Percentiles rank a stretch among this genome's conserved stretches.
Evolutionary conservation across 2,797 vertebrate genomes (phyloP).

Genomic region (Gambusia yucatana): DNA sequence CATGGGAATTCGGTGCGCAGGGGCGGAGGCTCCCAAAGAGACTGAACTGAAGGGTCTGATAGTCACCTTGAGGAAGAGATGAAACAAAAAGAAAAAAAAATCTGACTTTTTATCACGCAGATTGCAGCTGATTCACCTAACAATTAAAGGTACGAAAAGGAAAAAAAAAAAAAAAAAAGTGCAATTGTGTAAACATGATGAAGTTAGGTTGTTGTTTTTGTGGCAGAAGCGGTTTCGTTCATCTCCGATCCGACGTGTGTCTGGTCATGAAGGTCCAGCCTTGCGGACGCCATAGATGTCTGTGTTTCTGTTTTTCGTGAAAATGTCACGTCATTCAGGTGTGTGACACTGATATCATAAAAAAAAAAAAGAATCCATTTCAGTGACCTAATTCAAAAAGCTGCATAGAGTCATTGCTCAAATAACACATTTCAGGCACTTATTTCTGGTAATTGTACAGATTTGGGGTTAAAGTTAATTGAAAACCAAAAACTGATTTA

Average conservation of each 20-base stretch:
- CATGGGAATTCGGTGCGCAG: slow-evolving; percentile 16
- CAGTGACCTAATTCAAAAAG: not conserved
- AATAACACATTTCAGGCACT: not conserved
- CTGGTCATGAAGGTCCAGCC: slow-evolving; percentile 9
- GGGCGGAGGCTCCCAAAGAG: not conserved
- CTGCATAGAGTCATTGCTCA: not conserved
- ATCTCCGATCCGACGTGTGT: slow-evolving; percentile 3
- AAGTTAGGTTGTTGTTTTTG: slow-evolving; percentile 5
- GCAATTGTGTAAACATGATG: slow-evolving; percentile 55
- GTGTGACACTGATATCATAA: not conserved
- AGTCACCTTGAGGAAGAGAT: slow-evolving; percentile 1
- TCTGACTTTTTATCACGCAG: not conserved
- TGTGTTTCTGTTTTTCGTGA: slow-evolving; percentile 6
- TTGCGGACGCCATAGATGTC: slow-evolving; percentile 60
- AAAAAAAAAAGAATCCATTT: not conserved
- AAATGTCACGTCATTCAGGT: not conserved
- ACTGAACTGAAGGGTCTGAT: not conserved
- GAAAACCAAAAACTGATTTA: not conserved
- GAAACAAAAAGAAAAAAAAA: slow-evolving; percentile 24
- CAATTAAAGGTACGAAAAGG: slow-evolving; percentile 9
- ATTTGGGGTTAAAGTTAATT: not conserved
- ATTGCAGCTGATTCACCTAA: slow-evolving; percentile 30
- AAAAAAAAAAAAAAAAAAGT: slow-evolving; percentile 48
- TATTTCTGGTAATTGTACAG: not conserved
- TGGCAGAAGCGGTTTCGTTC: slow-evolving; percentile 6